Base-by-base conservation (phyloP, 2,888 invertebrate species). In the Tetragonisca angustula region DNA sequence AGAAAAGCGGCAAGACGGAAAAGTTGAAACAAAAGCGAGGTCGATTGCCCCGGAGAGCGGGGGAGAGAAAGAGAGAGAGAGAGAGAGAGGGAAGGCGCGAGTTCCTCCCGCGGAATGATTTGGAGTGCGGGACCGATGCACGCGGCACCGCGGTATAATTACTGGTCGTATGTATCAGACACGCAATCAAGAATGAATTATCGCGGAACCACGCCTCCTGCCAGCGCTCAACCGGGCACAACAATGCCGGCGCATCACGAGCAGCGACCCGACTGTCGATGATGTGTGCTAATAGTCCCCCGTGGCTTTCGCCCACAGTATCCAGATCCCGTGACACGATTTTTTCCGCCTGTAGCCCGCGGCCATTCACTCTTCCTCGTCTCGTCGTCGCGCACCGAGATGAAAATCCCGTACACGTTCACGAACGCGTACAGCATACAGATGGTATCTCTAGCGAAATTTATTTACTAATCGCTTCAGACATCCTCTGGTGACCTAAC, bases 101-200 rank as follows among this genome's bases (percentile, higher is more conserved):
- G 82, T 62, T 75, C 49, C 75, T 62, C 70, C 54, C 72, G 84
- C 76, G 69, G 78, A 85, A 87, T 76, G 85, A 85, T 85, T 88
- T 76, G 76, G 82, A 79, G 88, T 81, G 79, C 81, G 79, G 71
- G 69, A 81, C 79, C 86, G 83, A 81, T 85, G 89, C 89, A 84
- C 87, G 83, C 87, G 86, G 86, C 86, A 84, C 86, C 84, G 86
- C 81, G 87, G 88, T 88, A 90, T 92, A 93, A 93, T 93, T 92
- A 91, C 92, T 91, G 93, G 90, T 92, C 92, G 93, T 91, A 93
- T 94, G 94, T 94, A 94, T 93, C 94, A 92, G 94, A 94, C 94
- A 94, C 93, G 94, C 93, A 94, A 94, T 94, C 94, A 94, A 92
- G 94, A 93, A 93, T 94, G 94, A 94, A 94, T 94, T 94, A 94